Evolutionary conservation across 2,113 vertebrate genomes (phyloP).

Genomic region (Todiramphus chloris): DNA sequence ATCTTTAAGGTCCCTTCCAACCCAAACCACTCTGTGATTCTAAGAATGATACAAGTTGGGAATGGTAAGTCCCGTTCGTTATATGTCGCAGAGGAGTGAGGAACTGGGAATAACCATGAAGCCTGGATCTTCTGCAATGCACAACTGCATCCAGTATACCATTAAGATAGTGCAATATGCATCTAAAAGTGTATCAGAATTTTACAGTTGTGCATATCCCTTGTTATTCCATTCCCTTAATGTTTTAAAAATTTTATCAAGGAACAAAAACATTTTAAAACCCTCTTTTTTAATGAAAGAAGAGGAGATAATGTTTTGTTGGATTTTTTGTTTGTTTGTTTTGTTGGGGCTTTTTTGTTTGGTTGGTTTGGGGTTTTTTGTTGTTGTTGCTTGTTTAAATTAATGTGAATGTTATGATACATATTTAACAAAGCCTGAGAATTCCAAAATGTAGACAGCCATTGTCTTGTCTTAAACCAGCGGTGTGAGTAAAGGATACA

Average conservation of each 20-base stretch:
- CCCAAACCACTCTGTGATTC: no score
- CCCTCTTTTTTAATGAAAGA: background rate
- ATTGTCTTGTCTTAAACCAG: conserved; percentile 37
- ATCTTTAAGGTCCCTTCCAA: no score
- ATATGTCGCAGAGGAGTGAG: background rate
- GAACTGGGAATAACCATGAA: background rate
- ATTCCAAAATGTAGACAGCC: conserved; percentile 26
- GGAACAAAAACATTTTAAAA: background rate
- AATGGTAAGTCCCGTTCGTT: background rate
- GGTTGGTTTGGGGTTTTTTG: no score
- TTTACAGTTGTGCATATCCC: background rate
- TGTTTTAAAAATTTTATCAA: background rate
- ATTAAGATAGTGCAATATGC: background rate
- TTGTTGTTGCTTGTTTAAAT: background rate
- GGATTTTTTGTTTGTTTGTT: no score
- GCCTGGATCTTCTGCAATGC: background rate
- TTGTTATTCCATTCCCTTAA: background rate
- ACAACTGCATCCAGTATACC: background rate
- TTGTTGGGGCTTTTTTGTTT: no score
- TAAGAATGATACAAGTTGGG: background rate
- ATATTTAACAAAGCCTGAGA: conserved; percentile 43
- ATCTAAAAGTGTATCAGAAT: background rate
- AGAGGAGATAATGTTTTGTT: background rate
- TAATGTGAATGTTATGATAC: background rate
- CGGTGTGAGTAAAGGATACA: background rate